These are phyloP conservation scores for Trichogramma evanescens DNA, from an alignment of 2,888 invertebrate species.

Conservation along the genomic window DNA sequence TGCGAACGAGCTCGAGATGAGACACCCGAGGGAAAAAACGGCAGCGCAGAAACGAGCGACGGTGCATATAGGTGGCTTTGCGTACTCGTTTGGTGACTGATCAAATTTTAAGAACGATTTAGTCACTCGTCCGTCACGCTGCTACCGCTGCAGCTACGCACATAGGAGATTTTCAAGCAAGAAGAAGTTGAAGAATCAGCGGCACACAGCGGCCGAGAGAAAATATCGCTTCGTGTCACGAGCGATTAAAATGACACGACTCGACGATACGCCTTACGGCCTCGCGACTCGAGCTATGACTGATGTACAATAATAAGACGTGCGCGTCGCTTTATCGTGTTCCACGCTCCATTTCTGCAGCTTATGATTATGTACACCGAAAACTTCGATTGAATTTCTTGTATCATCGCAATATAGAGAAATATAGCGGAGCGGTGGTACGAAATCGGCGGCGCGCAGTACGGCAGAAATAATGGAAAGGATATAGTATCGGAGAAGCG, in stretches of 20 bases:
- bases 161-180: no score
- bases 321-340: neutral
- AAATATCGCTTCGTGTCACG: constrained; percentile 21
- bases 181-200: no score
- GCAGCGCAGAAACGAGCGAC: constrained; percentile 9
- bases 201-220: neutral
- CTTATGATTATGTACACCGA: no score
- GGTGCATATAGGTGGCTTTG: constrained; percentile 1
- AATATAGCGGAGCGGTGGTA: neutral
- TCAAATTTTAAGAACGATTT: constrained; percentile 42
- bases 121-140: constrained; percentile 36
- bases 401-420: no score
- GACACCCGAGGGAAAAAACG: constrained; percentile 9
- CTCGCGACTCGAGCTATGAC: neutral
- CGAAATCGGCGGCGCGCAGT: neutral
- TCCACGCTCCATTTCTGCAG: no score
- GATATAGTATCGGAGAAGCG: no score
- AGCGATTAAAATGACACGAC: constrained; percentile 20
- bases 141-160: neutral
- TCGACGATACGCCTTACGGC: neutral
- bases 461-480: constrained; percentile 4
- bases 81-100: constrained; percentile 27
- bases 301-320: neutral
- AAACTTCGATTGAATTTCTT: no score
- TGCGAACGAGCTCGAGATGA: neutral